Percentiles rank a stretch among this genome's conserved stretches.
Conservation (phyloP, 2,797 vertebrate species). For the Lacerta agilis region DNA sequence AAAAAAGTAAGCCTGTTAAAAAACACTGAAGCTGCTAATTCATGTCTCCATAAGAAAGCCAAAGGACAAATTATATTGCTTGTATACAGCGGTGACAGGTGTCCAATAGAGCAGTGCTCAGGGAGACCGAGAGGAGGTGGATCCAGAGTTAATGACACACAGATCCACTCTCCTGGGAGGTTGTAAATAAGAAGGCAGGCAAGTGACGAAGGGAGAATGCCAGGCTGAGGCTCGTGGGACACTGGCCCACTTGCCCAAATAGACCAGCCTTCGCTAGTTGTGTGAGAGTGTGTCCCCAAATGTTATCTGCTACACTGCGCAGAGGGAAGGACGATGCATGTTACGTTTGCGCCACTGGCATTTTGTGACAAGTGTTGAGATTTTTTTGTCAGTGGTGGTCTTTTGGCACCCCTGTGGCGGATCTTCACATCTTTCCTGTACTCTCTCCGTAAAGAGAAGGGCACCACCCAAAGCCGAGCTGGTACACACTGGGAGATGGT, state of each 20-base stretch:
- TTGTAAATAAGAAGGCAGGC: too few relatives aligned
- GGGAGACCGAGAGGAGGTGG: too few relatives aligned
- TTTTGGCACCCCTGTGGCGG: too few relatives aligned
- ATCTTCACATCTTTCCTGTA: neutral
- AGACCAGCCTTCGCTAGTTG: neutral
- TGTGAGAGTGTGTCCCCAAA: neutral
- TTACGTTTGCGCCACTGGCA: neutral
- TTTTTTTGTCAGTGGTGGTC: neutral
- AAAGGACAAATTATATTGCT: conserved; percentile 40
- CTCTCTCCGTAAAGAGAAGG: neutral
- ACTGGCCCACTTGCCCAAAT: too few relatives aligned
- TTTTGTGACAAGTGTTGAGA: neutral
- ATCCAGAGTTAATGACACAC: neutral
- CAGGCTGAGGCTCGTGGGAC: too few relatives aligned
- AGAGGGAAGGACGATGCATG: neutral
- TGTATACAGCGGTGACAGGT: too few relatives aligned
- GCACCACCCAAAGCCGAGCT: neutral
- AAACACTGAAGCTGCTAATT: conserved; percentile 61
- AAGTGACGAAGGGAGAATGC: too few relatives aligned
- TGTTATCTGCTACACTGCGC: too few relatives aligned
- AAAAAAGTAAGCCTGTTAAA: conserved; percentile 48
- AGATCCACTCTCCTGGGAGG: too few relatives aligned
- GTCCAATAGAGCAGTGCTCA: too few relatives aligned
- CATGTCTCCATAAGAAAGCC: conserved; percentile 27
- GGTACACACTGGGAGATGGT: neutral